A percentile compares a stretch with the other conserved stretches of the same genome.
Conservation (phyloP, 2,888 invertebrate genomes). For the Phania funesta region DNA sequence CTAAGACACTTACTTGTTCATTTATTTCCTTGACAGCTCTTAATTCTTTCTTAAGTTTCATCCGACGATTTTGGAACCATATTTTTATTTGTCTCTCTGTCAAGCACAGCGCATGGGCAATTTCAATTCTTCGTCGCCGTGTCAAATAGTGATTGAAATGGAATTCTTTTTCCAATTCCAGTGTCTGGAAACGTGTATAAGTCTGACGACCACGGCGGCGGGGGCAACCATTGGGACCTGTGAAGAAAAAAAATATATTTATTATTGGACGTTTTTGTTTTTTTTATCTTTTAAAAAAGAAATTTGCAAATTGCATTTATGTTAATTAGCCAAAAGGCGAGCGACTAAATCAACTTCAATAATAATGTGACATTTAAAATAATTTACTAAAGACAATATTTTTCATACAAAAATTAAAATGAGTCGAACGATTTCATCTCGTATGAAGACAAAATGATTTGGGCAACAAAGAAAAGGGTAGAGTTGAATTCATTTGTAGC, state of each 20-base stretch:
- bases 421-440: constrained; percentile 32
- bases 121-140: constrained; percentile 96
- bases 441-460: background rate
- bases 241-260: constrained; percentile 72
- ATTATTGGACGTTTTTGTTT: background rate
- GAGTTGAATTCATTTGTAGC: background rate
- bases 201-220: constrained; percentile 97
- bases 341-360: constrained; percentile 20
- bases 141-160: constrained; percentile 99
- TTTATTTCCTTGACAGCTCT: constrained; percentile 97
- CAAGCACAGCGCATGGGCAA: constrained; percentile 96
- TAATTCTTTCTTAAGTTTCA: constrained; percentile 98
- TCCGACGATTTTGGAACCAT: constrained; percentile 97
- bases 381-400: constrained; percentile 64
- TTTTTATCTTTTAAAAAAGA: constrained; percentile 4
- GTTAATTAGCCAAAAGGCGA: constrained; percentile 45
- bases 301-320: constrained; percentile 49
- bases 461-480: background rate
- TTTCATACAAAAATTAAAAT: constrained; percentile 10
- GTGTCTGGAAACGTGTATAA: constrained; percentile 98
- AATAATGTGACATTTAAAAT: constrained; percentile 54
- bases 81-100: constrained; percentile 98
- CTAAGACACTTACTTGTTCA: constrained; percentile 84
- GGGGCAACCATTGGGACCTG: constrained; percentile 98
- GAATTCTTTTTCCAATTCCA: constrained; percentile 99